A percentile compares a stretch with the other conserved stretches of the same genome.
These are phyloP conservation scores for Furcifer pardalis DNA, from an alignment of 2,797 vertebrate species.

Conservation along the genomic window DNA sequence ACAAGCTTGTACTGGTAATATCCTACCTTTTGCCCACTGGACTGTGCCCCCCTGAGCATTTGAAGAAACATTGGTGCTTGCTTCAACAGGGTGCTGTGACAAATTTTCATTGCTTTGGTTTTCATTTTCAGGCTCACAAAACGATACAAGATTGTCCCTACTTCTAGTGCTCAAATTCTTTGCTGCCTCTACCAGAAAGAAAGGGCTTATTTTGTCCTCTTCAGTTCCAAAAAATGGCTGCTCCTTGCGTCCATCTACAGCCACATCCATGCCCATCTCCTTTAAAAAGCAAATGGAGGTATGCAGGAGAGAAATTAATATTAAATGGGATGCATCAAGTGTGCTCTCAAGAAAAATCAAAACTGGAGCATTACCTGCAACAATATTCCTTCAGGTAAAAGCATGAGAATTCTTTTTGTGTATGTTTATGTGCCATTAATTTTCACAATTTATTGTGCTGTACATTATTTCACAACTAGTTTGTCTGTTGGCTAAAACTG, in stretches of 20 bases:
- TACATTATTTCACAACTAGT: background rate
- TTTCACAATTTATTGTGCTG: background rate
- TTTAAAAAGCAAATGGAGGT: background rate
- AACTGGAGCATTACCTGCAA: background rate
- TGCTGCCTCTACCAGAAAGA: background rate
- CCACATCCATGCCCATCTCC: slow-evolving; percentile 39
- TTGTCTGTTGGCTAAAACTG: background rate
- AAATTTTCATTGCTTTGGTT: background rate
- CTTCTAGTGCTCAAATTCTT: slow-evolving; percentile 30
- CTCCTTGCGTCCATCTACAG: slow-evolving; percentile 30
- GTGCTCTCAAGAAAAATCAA: background rate
- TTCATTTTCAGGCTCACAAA: background rate
- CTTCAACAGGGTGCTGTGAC: background rate
- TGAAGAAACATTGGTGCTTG: background rate
- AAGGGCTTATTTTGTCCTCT: slow-evolving; percentile 14
- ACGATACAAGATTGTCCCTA: slow-evolving; percentile 19
- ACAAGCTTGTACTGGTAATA: background rate
- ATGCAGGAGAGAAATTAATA: background rate
- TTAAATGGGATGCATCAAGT: background rate
- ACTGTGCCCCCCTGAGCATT: background rate
- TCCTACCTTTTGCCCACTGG: slow-evolving; percentile 39
- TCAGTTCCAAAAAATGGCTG: slow-evolving; percentile 31
- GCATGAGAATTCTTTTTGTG: background rate
- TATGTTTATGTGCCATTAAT: background rate
- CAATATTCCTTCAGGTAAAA: background rate